These are phyloP conservation scores for Eremophila alpestris DNA, from an alignment of 2,797 vertebrate genomes.

Conservation along the genomic window DNA sequence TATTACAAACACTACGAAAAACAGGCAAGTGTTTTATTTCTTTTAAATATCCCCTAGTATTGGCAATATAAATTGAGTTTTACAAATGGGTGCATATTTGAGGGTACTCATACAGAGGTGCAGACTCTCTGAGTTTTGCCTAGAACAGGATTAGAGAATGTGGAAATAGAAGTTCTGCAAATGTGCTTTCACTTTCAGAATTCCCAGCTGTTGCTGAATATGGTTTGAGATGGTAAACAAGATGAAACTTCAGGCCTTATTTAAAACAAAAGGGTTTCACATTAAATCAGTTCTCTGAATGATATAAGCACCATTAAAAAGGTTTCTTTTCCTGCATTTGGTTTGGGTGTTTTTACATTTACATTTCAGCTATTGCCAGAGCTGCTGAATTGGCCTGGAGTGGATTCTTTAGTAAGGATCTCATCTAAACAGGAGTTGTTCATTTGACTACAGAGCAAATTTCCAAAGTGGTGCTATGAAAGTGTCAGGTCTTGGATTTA, in stretches of 20 bases:
- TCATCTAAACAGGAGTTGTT: not conserved
- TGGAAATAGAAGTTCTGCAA: slow-evolving; percentile 28
- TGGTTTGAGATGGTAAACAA: slow-evolving; percentile 29
- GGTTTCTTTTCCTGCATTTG: not conserved
- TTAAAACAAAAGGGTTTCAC: not conserved
- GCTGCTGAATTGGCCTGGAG: not conserved
- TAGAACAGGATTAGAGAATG: not conserved
- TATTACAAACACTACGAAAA: not conserved
- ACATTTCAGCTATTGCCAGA: not conserved
- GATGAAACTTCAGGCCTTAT: not conserved
- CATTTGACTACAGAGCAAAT: not conserved
- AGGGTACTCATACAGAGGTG: not conserved
- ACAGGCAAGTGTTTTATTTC: not conserved
- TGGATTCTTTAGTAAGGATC: not conserved
- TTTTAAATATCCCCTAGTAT: not conserved
- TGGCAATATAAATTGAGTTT: not conserved
- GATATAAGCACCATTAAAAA: not conserved
- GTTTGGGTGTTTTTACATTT: not conserved
- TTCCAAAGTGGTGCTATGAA: not conserved
- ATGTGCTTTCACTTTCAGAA: slow-evolving; percentile 65
- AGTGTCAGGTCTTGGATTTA: not conserved
- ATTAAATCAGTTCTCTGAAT: not conserved
- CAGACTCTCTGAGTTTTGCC: not conserved
- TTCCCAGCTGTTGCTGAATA: slow-evolving; percentile 43
- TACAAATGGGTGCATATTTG: not conserved